phyloP scores from a whole-genome alignment of 2,113 vertebrate species.

The Meleagris gallopavo region DNA sequence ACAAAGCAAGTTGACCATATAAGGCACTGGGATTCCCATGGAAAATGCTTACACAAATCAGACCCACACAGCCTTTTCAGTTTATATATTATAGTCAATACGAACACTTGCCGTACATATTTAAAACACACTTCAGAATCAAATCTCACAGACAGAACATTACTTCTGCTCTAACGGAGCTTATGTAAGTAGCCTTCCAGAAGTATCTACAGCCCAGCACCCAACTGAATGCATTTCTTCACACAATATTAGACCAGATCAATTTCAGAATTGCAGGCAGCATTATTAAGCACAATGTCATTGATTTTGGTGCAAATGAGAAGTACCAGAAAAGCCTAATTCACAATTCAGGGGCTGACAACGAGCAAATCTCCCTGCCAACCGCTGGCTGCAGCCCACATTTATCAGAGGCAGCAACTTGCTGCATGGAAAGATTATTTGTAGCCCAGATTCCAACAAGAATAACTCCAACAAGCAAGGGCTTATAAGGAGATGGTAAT shows the following conservation, averaged over 20 bases:
- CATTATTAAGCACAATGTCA: not conserved
- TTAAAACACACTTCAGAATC: slow-evolving; percentile 11
- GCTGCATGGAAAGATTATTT: slow-evolving; percentile 66
- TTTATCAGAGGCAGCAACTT: slow-evolving; percentile 53
- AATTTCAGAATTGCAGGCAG: not conserved
- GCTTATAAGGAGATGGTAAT: slow-evolving; percentile 73
- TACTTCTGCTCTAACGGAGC: not conserved
- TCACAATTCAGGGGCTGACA: not conserved
- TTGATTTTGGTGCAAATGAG: slow-evolving; percentile 8
- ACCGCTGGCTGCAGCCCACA: not conserved
- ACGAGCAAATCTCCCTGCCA: slow-evolving; percentile 1
- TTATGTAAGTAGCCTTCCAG: not conserved
- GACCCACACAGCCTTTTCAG: slow-evolving; percentile 65
- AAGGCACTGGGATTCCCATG: slow-evolving; percentile 93
- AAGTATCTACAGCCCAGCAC: not conserved
- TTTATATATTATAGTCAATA: slow-evolving; percentile 53
- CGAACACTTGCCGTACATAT: not conserved
- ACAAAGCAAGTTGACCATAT: slow-evolving; percentile 89
- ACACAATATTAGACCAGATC: not conserved
- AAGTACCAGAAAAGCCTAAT: slow-evolving; percentile 25
- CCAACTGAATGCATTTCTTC: not conserved
- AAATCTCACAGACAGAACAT: not conserved
- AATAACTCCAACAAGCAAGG: slow-evolving; percentile 70
- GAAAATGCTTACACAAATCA: slow-evolving; percentile 78
- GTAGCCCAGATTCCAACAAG: slow-evolving; percentile 69